Base-by-base conservation (phyloP, 2,797 vertebrate genomes). In the Ctenopoma multispine region DNA sequence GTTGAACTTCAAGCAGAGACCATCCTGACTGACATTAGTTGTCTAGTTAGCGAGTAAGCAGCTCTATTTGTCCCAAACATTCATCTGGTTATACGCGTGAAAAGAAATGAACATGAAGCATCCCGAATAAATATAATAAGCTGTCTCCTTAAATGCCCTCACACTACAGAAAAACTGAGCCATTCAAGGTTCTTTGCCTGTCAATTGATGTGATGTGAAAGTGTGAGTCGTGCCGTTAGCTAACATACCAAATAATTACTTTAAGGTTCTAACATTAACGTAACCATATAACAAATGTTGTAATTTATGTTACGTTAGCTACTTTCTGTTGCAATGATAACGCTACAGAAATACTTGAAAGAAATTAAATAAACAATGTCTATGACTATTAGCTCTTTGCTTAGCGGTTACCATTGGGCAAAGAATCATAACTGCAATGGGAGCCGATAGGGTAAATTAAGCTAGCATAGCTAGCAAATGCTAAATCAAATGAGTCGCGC, bases 401-500 rank as follows among this genome's bases (percentile, higher is more conserved):
- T 60, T 0, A 12, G 27, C 38, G 38, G 21, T 48, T 12, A 7
- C 3, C 18, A 48, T 14, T 4, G n/a, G 38, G 20, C 27, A 66
- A 2, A 55, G 18, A 58, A 38, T 5, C 4, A 38, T 5, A 8
- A n/a, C 51, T 40, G 71, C 65, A 49, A 11, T 36, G 49, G 34
- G 62, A 20, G 60, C 29, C 27, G 12, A 41, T 68, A 23, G 21
- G 21, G 14, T 68, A 46, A 51, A 38, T 14, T 27, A 18, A 49
- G 21, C 24, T 77, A 83, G 78, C 84, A 74, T 44, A n/a, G 40
- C 49, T 78, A 85, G 47, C 77, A 10, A 36, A 9, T 23, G 57
- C 38, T 50, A 23, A n/a, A 41, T 38, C 23, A 23, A 31, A 65
- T 17, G 20, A 21, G 13, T 58, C 38, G 57, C 43, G 57, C 23